phyloP scores from a whole-genome alignment of 2,113 vertebrate species.

The Xiphophorus couchianus region DNA sequence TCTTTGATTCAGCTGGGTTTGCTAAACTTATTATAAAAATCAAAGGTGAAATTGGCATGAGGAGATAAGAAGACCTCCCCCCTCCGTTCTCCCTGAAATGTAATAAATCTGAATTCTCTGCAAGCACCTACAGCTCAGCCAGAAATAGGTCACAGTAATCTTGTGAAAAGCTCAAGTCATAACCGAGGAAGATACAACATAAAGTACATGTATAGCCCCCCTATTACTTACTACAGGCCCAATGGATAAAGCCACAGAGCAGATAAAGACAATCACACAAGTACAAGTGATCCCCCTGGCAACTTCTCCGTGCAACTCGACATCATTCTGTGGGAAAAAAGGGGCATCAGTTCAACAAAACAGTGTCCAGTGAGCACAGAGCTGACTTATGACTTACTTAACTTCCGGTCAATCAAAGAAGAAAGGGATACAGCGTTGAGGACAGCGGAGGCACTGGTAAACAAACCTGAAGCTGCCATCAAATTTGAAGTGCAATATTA shows the following conservation, averaged over 20 bases:
- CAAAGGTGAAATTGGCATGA: constrained; percentile 28
- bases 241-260: neutral
- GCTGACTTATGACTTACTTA: too few species aligned
- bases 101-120: constrained; percentile 17
- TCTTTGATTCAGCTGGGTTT: constrained; percentile 21
- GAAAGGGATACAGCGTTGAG: too few species aligned
- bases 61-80: constrained; percentile 14
- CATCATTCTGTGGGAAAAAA: neutral
- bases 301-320: neutral
- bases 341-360: neutral
- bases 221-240: constrained; percentile 3
- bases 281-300: neutral
- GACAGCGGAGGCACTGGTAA: too few species aligned
- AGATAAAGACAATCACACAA: neutral
- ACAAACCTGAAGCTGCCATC: too few species aligned
- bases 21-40: constrained; percentile 14
- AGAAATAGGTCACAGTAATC: constrained; percentile 49
- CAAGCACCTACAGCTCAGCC: constrained; percentile 25
- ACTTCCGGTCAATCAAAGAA: too few species aligned
- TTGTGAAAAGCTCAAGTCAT: constrained; percentile 25
- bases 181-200: constrained; percentile 30
- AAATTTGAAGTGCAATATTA: too few species aligned
- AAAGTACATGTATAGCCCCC: neutral
- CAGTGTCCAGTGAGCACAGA: neutral
- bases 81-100: neutral